Evolutionary conservation across 2,113 vertebrate species (phyloP).

Genomic region (Tapirus terrestris): DNA sequence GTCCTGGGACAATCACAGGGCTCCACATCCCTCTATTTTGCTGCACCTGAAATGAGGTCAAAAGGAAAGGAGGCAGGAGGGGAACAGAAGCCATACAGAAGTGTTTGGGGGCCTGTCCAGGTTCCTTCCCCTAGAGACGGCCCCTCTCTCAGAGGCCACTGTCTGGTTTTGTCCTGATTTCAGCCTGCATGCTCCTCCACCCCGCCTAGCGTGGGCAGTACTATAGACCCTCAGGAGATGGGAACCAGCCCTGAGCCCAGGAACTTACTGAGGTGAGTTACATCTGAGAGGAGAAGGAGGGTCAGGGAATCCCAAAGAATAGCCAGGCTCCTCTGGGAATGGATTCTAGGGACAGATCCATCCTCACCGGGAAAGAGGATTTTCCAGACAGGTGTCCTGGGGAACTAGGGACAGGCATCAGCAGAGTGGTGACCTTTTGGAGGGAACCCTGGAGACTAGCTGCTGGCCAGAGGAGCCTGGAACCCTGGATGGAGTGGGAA

Average conservation of each 20-base stretch:
- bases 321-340: not conserved
- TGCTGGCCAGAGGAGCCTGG: not conserved
- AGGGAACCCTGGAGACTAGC: not conserved
- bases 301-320: not conserved
- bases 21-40: not conserved
- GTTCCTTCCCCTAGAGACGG: not conserved
- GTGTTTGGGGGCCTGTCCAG: not conserved
- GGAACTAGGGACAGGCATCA: not conserved
- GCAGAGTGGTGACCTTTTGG: not conserved
- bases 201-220: not conserved
- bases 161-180: not conserved
- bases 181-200: not conserved
- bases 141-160: not conserved
- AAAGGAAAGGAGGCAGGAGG: not conserved
- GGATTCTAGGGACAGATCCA: not conserved
- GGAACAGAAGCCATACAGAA: not conserved
- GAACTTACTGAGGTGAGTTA: not conserved
- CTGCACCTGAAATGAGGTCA: not conserved
- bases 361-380: not conserved
- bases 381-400: not conserved
- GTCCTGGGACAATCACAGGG: not conserved
- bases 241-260: no score
- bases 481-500: not conserved
- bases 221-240: not conserved
- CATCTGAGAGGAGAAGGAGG: not conserved